Evolutionary conservation across 2,888 invertebrate species (phyloP).

Genomic region (Dorcus parallelipipedus): DNA sequence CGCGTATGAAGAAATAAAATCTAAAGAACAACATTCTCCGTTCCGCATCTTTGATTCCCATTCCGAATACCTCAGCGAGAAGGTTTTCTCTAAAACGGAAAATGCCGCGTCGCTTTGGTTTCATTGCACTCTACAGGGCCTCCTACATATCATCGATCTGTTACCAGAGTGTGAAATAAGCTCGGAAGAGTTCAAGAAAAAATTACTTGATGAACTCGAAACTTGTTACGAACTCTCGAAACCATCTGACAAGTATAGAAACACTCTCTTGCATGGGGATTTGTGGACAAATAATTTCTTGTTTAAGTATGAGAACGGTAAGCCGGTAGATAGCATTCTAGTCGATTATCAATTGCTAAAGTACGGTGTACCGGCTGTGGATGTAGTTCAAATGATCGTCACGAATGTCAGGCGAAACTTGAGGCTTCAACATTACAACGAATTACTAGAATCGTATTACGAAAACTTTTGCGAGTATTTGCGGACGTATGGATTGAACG

Average conservation of each 20-base stretch:
- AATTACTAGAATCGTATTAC: constrained; percentile 36
- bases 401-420: constrained; percentile 34
- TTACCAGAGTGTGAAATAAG: constrained; percentile 25
- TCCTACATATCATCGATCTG: constrained; percentile 29
- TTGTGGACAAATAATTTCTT: constrained; percentile 41
- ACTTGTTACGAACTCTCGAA: background rate
- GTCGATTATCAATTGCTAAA: constrained; percentile 39
- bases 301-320: constrained; percentile 28
- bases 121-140: constrained; percentile 26
- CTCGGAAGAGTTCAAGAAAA: constrained; percentile 24
- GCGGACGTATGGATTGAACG: constrained; percentile 1
- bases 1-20: constrained; percentile 48
- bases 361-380: constrained; percentile 34
- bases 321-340: constrained; percentile 27
- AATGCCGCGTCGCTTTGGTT: constrained; percentile 25
- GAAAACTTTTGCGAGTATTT: constrained; percentile 20
- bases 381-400: constrained; percentile 35
- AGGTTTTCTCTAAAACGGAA: constrained; percentile 22
- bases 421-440: constrained; percentile 27
- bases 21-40: constrained; percentile 20
- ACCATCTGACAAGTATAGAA: constrained; percentile 15
- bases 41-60: constrained; percentile 28
- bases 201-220: constrained; percentile 15
- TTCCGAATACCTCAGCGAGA: constrained; percentile 29
- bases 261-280: constrained; percentile 36